phyloP scores from a whole-genome alignment of 2,888 invertebrate species.

The Ischnura elegans region DNA sequence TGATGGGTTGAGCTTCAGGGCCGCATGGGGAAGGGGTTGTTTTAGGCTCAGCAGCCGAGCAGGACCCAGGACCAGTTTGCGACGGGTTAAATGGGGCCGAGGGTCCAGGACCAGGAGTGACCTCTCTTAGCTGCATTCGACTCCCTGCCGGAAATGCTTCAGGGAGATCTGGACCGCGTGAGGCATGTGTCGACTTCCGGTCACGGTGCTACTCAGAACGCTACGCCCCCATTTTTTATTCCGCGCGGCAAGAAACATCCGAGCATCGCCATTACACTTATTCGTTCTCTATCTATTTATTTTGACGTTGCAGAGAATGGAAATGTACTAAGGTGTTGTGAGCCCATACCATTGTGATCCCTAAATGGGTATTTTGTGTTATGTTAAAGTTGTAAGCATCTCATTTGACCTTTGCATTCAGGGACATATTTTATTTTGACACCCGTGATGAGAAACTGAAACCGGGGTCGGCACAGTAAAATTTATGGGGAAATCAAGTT shows the following conservation, averaged over 20 bases:
- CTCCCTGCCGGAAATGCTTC: neutral
- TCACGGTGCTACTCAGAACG: neutral
- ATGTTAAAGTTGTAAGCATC: no score
- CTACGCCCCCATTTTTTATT: neutral
- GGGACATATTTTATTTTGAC: no score
- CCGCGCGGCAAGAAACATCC: neutral
- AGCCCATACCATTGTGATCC: no score
- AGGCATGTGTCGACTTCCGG: constrained; percentile 11
- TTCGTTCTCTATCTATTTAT: neutral
- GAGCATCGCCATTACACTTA: neutral
- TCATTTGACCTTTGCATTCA: no score
- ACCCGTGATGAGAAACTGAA: no score
- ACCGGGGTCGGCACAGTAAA: no score
- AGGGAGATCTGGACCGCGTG: neutral
- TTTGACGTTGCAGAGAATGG: no score
- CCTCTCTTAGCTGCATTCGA: no score
- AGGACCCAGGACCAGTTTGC: neutral
- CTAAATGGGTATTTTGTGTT: no score
- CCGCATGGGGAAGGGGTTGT: neutral
- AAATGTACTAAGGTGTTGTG: no score
- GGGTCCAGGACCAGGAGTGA: neutral
- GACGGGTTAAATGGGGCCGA: neutral
- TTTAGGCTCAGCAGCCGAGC: neutral
- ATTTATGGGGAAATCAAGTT: no score
- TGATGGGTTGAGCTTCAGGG: neutral